These are phyloP conservation scores for Tetrapedia diversipes DNA, from an alignment of 2,888 invertebrate species.

Conservation along the genomic window DNA sequence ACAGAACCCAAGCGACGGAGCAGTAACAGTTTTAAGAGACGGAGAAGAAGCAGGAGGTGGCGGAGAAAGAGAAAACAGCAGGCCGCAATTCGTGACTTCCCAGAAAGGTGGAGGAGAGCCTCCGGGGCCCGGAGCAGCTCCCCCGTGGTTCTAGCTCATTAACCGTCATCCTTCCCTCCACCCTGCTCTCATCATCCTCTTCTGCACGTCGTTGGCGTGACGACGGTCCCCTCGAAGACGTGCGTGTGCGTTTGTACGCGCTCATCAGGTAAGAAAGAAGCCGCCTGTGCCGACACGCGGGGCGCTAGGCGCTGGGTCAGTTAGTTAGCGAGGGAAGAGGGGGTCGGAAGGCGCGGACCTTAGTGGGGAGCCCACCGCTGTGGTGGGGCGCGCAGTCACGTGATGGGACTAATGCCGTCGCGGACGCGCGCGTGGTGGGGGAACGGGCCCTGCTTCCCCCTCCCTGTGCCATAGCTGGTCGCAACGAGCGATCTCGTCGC, in stretches of 20 bases:
- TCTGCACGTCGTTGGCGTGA: constrained; percentile 70
- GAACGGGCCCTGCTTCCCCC: constrained; percentile 39
- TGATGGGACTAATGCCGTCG: constrained; percentile 51
- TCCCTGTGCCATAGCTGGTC: constrained; percentile 33
- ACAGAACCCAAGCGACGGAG: constrained; percentile 48
- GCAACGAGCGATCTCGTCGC: constrained; percentile 67
- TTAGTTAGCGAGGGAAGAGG: constrained; percentile 71
- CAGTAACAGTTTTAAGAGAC: too few relatives aligned
- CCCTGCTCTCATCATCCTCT: constrained; percentile 63
- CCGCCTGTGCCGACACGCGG: constrained; percentile 82
- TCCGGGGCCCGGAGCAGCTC: constrained; percentile 64
- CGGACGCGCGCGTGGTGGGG: constrained; percentile 43
- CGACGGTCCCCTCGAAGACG: constrained; percentile 58
- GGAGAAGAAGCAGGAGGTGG: constrained; percentile 27
- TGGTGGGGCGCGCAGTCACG: constrained; percentile 55
- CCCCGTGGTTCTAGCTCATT: constrained; percentile 81
- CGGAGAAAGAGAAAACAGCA: constrained; percentile 2
- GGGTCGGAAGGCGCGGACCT: constrained; percentile 34
- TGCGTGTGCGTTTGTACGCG: constrained; percentile 68
- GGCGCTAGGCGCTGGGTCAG: constrained; percentile 80
- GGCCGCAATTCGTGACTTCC: constrained; percentile 72
- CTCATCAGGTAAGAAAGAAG: constrained; percentile 82
- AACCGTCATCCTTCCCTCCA: constrained; percentile 73
- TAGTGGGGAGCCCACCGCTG: constrained; percentile 48
- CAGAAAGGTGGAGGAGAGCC: constrained; percentile 67